Base-by-base conservation (phyloP, 2,797 vertebrate species). In the Acrossocheilus wenchowensis region DNA sequence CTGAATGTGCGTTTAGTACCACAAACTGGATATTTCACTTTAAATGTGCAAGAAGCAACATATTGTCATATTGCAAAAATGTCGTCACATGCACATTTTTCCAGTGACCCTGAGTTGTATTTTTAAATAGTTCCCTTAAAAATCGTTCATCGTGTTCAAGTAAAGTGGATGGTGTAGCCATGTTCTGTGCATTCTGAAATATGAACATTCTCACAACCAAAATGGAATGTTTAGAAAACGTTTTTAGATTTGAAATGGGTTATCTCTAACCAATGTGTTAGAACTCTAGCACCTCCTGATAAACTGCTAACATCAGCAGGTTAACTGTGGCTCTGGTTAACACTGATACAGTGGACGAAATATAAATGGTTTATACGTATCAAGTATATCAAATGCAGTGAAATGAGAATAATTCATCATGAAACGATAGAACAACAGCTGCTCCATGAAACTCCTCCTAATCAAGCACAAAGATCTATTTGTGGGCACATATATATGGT, bases 401-500 rank as follows among this genome's bases (percentile, higher is more conserved):
- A 26, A 71, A 69, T 75, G 7, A 30, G 26, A 34, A 57, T 54
- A 26, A 54, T 69, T 57, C 4, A 45, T 79, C 36, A 78, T n/a
- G 17, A 39, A 39, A 66, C 60, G 43, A 71, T 4, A 68, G 36
- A 78, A 57, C 7, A 30, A 19, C 48, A 43, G 43, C 60, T 26
- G 62, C 62, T 54, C 45, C 19, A 84, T 75, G 2, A 19, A 68
- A 39, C 21, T 62, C 7, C 23, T 43, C 7, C 71, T 69, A 60
- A 71, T 45, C 39, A 78, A 85, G 19, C 50, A 69, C 50, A 57
- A 79, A 72, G 26, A n/a, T 45, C 30, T 54, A 45, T 45, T 26
- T 17, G 71, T 48, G 69, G 12, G 66, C 41, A 60, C 10, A 82
- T 75, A 60, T 75, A 4, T 64, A 34, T 86, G 30, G 45, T 52